These are phyloP conservation scores for Pteromalus puparum DNA, from an alignment of 1,140 invertebrate species.

Conservation along the genomic window DNA sequence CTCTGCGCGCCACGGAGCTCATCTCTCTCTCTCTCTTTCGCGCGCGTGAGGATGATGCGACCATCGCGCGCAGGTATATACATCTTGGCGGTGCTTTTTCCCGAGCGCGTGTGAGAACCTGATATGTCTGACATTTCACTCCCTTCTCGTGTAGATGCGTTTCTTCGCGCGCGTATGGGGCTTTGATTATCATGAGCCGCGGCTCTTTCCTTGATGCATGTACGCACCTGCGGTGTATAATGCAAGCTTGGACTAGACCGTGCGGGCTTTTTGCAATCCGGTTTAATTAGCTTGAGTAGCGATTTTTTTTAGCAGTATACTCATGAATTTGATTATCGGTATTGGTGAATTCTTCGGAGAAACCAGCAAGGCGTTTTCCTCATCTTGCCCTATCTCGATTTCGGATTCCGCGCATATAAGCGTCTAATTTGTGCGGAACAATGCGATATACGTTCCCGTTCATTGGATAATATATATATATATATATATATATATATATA, in stretches of 20 bases:
- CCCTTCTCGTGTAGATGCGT: not conserved
- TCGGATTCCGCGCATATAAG: too few relatives aligned
- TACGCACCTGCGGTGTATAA: not conserved
- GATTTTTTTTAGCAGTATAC: too few relatives aligned
- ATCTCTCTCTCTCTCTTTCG: not conserved
- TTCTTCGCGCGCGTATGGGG: not conserved
- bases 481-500: too few relatives aligned
- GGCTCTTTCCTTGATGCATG: too few relatives aligned
- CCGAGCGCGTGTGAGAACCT: not conserved
- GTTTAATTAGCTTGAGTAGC: too few relatives aligned
- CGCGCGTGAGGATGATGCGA: not conserved
- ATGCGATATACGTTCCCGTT: too few relatives aligned
- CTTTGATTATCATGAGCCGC: not conserved
- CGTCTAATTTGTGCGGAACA: too few relatives aligned
- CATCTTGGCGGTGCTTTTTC: slow-evolving; percentile 1
- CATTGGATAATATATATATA: too few relatives aligned
- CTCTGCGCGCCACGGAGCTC: not conserved
- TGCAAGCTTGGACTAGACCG: not conserved
- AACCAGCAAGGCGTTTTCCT: too few relatives aligned
- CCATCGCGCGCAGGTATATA: not conserved
- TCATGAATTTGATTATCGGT: too few relatives aligned
- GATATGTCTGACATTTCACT: slow-evolving; percentile 27
- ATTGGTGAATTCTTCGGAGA: too few relatives aligned
- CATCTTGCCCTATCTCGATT: too few relatives aligned
- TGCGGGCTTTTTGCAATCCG: slow-evolving; percentile 31